A percentile compares a stretch with the other conserved stretches of the same genome.
Conservation (phyloP, 2,888 invertebrate genomes). For the Drosophila melanocephala region DNA sequence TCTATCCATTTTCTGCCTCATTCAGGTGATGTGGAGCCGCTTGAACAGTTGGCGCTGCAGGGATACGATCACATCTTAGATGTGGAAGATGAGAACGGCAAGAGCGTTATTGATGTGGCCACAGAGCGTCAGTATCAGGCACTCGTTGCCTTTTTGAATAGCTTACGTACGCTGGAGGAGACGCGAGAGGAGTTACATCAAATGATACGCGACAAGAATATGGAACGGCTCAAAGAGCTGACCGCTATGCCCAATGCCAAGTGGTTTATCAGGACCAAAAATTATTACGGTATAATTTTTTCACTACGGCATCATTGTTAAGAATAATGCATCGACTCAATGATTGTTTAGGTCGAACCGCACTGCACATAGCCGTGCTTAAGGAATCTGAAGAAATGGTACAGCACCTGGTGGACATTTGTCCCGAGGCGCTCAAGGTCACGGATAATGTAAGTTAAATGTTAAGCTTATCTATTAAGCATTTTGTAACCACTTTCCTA, state of each 20-base stretch:
- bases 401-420: constrained; percentile 90
- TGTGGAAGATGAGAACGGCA: constrained; percentile 90
- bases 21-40: constrained; percentile 88
- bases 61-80: constrained; percentile 96
- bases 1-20: too few relatives aligned
- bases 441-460: constrained; percentile 91
- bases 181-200: constrained; percentile 91
- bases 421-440: constrained; percentile 90
- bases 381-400: constrained; percentile 93
- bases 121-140: constrained; percentile 89
- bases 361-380: constrained; percentile 94
- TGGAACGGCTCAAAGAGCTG: constrained; percentile 87
- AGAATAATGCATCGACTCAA: not conserved
- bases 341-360: constrained; percentile 88
- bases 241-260: constrained; percentile 84
- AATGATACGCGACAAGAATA: constrained; percentile 89
- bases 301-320: not conserved
- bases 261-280: constrained; percentile 83
- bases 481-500: not conserved
- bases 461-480: not conserved
- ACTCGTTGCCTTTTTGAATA: constrained; percentile 90
- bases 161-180: constrained; percentile 92
- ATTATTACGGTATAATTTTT: constrained; percentile 83
- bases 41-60: constrained; percentile 88
- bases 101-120: constrained; percentile 90